A percentile compares a stretch with the other conserved stretches of the same genome.
phyloP scores from a whole-genome alignment of 2,113 vertebrate genomes.

The Stercorarius parasiticus region DNA sequence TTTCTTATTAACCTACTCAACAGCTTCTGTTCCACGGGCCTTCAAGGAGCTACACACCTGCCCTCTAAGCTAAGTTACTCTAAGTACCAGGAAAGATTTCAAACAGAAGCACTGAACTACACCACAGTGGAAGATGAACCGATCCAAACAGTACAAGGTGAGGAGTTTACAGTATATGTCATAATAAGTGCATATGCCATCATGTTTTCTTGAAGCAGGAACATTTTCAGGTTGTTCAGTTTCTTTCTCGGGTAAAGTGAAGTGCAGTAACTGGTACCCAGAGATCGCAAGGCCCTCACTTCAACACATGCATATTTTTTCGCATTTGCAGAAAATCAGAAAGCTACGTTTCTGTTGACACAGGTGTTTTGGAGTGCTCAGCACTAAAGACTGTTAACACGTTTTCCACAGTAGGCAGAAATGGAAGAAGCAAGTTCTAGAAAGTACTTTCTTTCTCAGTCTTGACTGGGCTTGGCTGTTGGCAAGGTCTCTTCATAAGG shows the following conservation, averaged over 20 bases:
- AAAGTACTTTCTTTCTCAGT: neutral
- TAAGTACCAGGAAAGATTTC: neutral
- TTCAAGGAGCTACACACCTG: neutral
- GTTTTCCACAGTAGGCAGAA: constrained; percentile 16
- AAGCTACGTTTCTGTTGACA: neutral
- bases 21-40: neutral
- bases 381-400: neutral
- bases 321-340: neutral
- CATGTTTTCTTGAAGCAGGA: neutral
- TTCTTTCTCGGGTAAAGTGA: neutral
- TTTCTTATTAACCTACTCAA: neutral
- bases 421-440: neutral
- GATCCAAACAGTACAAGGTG: neutral
- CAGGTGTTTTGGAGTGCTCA: neutral
- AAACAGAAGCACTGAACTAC: neutral
- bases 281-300: neutral
- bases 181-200: neutral
- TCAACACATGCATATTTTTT: neutral
- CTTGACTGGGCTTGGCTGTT: neutral
- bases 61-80: neutral
- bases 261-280: neutral
- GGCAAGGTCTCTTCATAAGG: neutral
- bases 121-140: neutral
- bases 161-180: neutral
- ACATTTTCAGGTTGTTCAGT: neutral